Evolutionary conservation across 1,140 invertebrate species (phyloP).

Genomic region (Macrocentrus cingulum): DNA sequence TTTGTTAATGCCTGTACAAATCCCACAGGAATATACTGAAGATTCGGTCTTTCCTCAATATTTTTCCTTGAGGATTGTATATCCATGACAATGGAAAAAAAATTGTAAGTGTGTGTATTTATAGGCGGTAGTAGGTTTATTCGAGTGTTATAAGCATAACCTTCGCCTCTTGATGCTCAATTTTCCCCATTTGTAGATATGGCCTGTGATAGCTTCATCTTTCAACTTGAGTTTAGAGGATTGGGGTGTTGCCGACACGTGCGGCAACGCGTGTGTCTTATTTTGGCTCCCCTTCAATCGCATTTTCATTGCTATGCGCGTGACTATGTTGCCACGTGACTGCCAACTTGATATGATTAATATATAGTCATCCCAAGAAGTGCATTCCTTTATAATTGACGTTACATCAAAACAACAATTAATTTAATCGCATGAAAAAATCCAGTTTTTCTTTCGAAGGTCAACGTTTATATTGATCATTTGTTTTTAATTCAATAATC

Average conservation of each 20-base stretch:
- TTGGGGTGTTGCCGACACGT: conserved; percentile 28
- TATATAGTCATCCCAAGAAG: conserved; percentile 6
- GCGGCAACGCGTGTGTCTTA: conserved; percentile 6
- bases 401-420: no score
- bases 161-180: neutral
- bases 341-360: conserved; percentile 25
- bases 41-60: neutral
- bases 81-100: neutral
- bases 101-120: neutral
- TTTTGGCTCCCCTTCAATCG: no score
- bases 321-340: conserved; percentile 19
- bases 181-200: conserved; percentile 6
- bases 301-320: no score
- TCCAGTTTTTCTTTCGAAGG: no score
- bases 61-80: conserved; percentile 4
- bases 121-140: neutral
- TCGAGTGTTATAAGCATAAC: neutral
- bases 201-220: neutral
- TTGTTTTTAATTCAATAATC: no score
- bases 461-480: no score
- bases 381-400: conserved; percentile 1
- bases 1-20: conserved; percentile 53
- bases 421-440: no score
- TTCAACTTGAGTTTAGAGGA: conserved; percentile 18
- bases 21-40: conserved; percentile 17